Conservation (phyloP, 2,113 vertebrate genomes). For the Rissa tridactyla region DNA sequence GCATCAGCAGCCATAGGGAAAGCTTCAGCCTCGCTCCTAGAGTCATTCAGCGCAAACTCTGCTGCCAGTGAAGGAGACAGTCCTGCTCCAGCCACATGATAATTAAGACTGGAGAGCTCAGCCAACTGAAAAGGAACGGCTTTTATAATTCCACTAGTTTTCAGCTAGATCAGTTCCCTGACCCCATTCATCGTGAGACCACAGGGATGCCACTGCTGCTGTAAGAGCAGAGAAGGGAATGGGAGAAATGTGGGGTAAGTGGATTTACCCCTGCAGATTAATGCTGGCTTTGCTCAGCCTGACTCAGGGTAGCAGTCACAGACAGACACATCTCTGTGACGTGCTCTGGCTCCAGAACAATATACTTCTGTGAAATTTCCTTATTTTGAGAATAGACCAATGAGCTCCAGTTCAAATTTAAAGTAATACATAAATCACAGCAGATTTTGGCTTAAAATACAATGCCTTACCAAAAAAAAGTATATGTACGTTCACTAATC, state of each 20-base stretch:
- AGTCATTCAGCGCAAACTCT: not conserved
- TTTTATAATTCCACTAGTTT: not conserved
- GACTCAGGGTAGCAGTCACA: not conserved
- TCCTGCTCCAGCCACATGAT: not conserved
- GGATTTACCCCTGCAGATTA: not conserved
- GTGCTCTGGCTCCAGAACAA: not conserved
- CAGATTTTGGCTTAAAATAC: constrained; percentile 30
- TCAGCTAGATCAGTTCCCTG: not conserved
- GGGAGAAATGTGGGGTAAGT: not conserved
- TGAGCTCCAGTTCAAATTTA: not conserved
- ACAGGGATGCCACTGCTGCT: not conserved
- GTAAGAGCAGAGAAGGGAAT: not conserved
- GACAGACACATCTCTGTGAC: not conserved
- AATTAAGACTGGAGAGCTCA: not conserved
- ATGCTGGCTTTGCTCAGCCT: not conserved
- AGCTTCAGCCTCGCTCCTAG: not conserved
- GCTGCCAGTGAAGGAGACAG: not conserved
- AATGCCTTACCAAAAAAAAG: not conserved
- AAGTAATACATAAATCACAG: constrained; percentile 21
- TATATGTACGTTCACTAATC: not conserved
- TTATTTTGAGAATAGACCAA: not conserved
- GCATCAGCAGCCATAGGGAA: not conserved
- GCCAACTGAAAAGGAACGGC: not conserved
- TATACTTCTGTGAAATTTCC: not conserved
- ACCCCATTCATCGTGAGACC: not conserved